Evolutionary conservation across 1,140 invertebrate genomes (phyloP).

Genomic region (Bombus pascuorum): DNA sequence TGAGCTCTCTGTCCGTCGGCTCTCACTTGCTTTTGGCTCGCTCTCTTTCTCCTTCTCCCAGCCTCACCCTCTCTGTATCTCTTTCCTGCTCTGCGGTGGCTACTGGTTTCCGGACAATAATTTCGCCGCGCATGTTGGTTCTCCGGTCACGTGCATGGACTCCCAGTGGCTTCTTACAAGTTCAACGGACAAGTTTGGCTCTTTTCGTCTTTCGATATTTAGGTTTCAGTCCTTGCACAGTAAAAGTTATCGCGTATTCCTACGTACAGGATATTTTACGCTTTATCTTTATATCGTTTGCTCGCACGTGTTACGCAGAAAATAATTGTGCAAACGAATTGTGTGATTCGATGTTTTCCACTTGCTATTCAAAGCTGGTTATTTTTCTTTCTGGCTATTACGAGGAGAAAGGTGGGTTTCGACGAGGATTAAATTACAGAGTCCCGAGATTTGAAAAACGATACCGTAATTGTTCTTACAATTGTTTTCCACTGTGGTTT

Average conservation of each 20-base stretch:
- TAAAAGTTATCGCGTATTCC: conserved; percentile 52
- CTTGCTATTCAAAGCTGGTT: no score
- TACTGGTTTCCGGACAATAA: conserved; percentile 66
- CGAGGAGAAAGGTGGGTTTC: no score
- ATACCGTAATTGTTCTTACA: no score
- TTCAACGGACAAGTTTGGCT: conserved; percentile 69
- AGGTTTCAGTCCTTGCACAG: conserved; percentile 58
- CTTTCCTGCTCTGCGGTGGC: background rate
- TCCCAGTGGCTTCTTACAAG: conserved; percentile 68
- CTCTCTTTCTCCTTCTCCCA: background rate
- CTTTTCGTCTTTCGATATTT: conserved; percentile 66
- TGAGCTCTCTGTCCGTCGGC: conserved; percentile 61
- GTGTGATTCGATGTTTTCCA: no score
- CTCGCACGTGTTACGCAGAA: no score
- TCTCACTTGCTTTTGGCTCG: background rate
- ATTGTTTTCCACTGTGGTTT: no score
- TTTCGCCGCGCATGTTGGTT: conserved; percentile 63
- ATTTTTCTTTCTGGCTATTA: no score
- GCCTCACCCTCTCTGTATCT: background rate
- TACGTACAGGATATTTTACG: conserved; percentile 32
- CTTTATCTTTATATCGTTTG: no score
- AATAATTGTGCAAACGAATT: no score
- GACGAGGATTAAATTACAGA: no score
- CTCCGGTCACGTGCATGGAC: conserved; percentile 70
- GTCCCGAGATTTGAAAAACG: no score